phyloP scores from a whole-genome alignment of 2,113 vertebrate species.

The Chionis minor region DNA sequence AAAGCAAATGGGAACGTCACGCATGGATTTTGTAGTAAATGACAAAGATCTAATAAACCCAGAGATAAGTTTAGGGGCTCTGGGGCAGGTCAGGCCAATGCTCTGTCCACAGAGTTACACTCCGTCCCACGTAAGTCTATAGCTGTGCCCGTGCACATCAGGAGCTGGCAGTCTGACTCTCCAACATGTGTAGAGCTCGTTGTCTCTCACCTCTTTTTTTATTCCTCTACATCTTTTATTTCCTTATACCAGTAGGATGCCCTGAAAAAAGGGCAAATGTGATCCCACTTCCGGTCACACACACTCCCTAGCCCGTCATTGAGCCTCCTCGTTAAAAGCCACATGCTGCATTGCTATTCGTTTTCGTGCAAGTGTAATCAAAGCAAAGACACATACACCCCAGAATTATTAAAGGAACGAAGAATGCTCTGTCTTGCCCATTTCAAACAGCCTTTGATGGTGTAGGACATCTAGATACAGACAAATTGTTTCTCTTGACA shows the following conservation, averaged over 20 bases:
- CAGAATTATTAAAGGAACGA: neutral
- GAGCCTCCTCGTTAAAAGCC: neutral
- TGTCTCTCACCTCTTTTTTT: neutral
- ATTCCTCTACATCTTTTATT: neutral
- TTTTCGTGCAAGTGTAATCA: neutral
- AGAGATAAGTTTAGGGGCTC: neutral
- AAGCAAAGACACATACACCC: neutral
- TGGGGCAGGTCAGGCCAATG: neutral
- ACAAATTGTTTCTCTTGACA: neutral
- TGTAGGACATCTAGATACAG: neutral
- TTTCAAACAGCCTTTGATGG: slow-evolving; percentile 7
- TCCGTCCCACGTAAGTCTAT: neutral
- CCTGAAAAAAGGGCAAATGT: neutral
- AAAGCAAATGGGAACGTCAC: neutral
- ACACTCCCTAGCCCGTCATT: neutral
- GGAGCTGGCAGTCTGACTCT: neutral
- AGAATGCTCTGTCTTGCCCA: neutral
- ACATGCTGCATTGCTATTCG: neutral
- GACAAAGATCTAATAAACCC: neutral
- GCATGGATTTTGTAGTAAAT: neutral
- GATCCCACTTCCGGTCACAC: neutral
- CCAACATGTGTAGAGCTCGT: neutral
- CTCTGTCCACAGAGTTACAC: neutral
- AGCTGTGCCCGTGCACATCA: neutral
- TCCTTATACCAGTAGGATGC: neutral